phyloP scores from a whole-genome alignment of 2,113 vertebrate genomes.

The Vireo altiloquus region DNA sequence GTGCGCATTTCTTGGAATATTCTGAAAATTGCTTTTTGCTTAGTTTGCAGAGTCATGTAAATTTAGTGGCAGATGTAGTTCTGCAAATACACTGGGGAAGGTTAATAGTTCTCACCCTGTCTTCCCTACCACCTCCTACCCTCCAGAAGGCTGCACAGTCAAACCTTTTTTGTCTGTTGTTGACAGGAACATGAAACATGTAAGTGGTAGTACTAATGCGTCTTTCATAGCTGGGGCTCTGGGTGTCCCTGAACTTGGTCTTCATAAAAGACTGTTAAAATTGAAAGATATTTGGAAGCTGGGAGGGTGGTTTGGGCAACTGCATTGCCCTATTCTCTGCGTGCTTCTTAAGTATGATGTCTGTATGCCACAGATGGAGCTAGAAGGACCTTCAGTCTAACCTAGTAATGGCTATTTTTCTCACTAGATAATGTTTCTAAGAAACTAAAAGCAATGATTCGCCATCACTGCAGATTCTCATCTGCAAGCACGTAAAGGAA shows the following conservation, averaged over 20 bases:
- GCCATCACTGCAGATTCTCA: background rate
- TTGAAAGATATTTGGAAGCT: background rate
- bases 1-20: background rate
- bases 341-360: background rate
- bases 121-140: background rate
- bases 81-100: background rate
- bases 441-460: background rate
- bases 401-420: background rate
- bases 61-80: background rate
- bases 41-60: background rate
- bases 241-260: background rate
- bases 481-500: background rate
- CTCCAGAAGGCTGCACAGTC: background rate
- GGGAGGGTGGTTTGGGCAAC: background rate
- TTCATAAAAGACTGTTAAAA: background rate
- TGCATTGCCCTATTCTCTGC: background rate
- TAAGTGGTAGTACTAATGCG: background rate
- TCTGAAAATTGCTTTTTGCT: background rate
- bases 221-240: background rate
- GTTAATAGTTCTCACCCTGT: background rate
- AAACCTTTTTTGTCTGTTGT: background rate
- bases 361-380: background rate
- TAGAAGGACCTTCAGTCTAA: background rate
- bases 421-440: background rate
- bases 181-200: rapidly evolving